Evolutionary conservation across 2,888 invertebrate genomes (phyloP).

Genomic region (Spisula solida): DNA sequence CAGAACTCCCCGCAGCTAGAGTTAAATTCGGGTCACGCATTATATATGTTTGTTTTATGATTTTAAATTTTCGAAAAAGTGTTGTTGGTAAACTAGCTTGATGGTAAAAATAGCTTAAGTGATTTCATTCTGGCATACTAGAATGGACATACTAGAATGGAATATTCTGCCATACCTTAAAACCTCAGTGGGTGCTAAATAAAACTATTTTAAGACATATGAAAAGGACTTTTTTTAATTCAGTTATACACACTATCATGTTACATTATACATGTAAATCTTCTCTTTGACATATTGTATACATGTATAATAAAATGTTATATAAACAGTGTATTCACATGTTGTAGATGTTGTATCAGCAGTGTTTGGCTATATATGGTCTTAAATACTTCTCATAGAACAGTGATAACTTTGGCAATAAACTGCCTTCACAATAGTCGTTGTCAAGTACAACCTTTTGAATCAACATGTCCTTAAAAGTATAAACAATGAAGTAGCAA

Average conservation of each 20-base stretch:
- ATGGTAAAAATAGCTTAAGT: not conserved
- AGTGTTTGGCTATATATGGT: not conserved
- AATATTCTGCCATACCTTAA: no score
- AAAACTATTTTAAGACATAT: no score
- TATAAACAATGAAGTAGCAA: not conserved
- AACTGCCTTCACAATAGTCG: constrained; percentile 19
- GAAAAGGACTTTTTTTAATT: no score
- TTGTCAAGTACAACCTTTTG: not conserved
- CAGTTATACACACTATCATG: no score
- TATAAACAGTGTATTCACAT: no score
- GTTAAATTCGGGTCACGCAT: not conserved
- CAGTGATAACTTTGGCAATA: not conserved
- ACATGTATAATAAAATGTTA: no score
- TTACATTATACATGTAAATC: no score
- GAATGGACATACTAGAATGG: no score
- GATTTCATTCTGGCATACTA: no score
- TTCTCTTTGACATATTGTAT: no score
- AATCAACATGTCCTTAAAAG: constrained; percentile 9
- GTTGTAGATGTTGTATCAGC: not conserved
- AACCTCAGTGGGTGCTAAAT: no score
- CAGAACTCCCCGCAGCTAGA: not conserved
- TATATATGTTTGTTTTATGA: constrained; percentile 15
- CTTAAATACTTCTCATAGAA: constrained; percentile 10
- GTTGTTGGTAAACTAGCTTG: constrained; percentile 56
- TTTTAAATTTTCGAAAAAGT: constrained; percentile 62